Evolutionary conservation across 2,797 vertebrate genomes (phyloP), one percentile per base, ranked within the genome.

Genomic region (Odontamblyopus lacepedii): DNA sequence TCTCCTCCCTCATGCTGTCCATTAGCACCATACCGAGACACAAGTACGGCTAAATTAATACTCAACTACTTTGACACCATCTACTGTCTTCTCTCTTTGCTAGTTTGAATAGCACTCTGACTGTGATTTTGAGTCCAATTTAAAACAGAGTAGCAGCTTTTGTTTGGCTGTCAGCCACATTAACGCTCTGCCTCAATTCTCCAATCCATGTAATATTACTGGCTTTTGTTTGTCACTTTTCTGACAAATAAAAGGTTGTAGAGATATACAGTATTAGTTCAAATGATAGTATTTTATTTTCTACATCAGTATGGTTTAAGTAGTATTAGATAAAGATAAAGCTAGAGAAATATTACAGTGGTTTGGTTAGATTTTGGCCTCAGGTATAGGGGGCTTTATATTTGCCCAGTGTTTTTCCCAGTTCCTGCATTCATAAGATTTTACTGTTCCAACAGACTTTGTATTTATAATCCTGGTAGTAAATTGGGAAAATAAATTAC

Each of bases 21-120:
- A 94, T 95, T 95, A 99, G 98, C 97, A 94, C 96, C 97, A 93
- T 99, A 98, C 96, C 97, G 97, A 96, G 97, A 99, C 95, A 98
- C 97, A 98, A 99, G 96, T 99, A 92, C 96, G 76, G 71, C 64
- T 82, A 91, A 95, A 95, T 95, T 96, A 76, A 83, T 87, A 94
- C 94, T 95, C 93, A 94, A 93, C 94, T 95, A 92, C 94, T 95
- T 95, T 94, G 95, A 92, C 95, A 94, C 93, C 94, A 95, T 95
- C 86, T 93, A 93, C 94, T 95, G 95, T 30, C 92, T 94, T 93
- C 89, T 94, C 91, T 94, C 92, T 94, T 92, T 78, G 76, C 55
- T 66, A 79, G 63, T 69, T 59, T 80, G 57, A 51, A 67, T 78
- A 80, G 62, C 51, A 63, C 38, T 75, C 61, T 60, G 63, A 27